phyloP scores from a whole-genome alignment of 2,888 invertebrate genomes.

The Onthophagus sagittarius region DNA sequence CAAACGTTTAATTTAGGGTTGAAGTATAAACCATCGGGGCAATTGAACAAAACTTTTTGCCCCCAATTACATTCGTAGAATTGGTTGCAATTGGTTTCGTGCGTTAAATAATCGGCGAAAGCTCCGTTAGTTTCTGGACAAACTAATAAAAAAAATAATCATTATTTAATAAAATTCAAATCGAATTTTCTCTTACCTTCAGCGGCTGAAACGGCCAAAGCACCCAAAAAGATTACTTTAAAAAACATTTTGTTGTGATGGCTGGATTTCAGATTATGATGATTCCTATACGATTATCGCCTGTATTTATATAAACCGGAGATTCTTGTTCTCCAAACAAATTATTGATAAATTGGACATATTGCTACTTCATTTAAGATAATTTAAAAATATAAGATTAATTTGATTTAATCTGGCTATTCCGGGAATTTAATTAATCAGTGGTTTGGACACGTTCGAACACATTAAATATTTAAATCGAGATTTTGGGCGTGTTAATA shows the following conservation, averaged over 20 bases:
- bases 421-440: background rate
- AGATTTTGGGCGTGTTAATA: background rate
- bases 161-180: no score
- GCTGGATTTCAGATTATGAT: background rate
- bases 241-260: no score
- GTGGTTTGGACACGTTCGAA: background rate
- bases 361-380: background rate
- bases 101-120: no score
- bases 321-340: background rate
- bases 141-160: background rate
- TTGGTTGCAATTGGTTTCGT: background rate
- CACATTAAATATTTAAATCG: background rate
- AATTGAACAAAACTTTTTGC: background rate
- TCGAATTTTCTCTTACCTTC: no score
- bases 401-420: background rate
- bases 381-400: background rate
- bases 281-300: background rate
- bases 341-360: background rate
- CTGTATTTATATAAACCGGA: background rate
- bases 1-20: slow-evolving; percentile 14
- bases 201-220: no score
- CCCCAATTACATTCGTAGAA: slow-evolving; percentile 10
- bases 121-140: background rate
- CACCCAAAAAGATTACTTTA: no score
- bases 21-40: slow-evolving; percentile 18